phyloP scores from a whole-genome alignment of 2,888 invertebrate species.

The Epiblema foenella region DNA sequence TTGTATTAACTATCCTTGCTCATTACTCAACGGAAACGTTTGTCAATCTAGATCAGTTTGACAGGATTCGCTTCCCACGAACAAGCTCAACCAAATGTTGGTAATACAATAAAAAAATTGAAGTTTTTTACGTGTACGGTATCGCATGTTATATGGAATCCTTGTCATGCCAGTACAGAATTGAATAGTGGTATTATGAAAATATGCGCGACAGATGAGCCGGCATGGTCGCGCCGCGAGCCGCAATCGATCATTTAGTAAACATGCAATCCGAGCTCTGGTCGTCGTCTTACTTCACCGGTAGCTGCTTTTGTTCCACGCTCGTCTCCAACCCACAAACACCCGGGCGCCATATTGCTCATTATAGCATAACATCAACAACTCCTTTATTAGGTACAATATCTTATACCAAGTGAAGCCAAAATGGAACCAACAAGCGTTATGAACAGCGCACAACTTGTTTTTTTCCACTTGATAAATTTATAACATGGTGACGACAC shows the following conservation, averaged over 20 bases:
- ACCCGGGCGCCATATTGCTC: slow-evolving; percentile 54
- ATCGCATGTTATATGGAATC: slow-evolving; percentile 50
- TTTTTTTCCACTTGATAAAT: neutral
- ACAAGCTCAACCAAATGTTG: neutral
- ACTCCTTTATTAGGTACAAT: slow-evolving; percentile 28
- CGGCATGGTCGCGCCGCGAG: slow-evolving; percentile 50
- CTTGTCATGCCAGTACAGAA: slow-evolving; percentile 64
- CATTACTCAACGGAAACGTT: too few relatives aligned
- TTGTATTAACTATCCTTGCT: too few relatives aligned
- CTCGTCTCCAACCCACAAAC: slow-evolving; percentile 46
- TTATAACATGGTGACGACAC: too few relatives aligned
- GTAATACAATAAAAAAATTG: neutral
- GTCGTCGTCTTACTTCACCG: slow-evolving; percentile 58
- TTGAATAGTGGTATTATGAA: slow-evolving; percentile 71
- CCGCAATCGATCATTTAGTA: slow-evolving; percentile 59
- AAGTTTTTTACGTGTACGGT: neutral
- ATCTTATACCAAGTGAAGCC: neutral
- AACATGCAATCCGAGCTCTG: slow-evolving; percentile 68
- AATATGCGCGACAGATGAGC: slow-evolving; percentile 64
- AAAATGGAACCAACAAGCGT: neutral
- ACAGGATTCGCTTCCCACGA: too few relatives aligned
- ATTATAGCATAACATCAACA: slow-evolving; percentile 45
- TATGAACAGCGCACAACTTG: neutral
- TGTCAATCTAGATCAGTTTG: too few relatives aligned
- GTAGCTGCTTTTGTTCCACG: slow-evolving; percentile 49